phyloP scores from a whole-genome alignment of 2,797 vertebrate genomes.

The Microhierax caerulescens region DNA sequence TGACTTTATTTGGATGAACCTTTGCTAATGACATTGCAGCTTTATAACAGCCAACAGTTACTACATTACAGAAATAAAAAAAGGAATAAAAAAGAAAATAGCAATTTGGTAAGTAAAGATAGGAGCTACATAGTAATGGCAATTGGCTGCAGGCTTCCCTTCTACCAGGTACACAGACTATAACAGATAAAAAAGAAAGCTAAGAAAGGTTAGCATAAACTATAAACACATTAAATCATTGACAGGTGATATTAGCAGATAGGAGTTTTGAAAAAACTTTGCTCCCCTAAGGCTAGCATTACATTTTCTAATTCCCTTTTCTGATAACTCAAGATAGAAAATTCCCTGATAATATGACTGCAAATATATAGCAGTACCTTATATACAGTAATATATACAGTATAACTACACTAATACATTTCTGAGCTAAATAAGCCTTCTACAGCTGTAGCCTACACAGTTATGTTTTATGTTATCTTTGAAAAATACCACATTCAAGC shows the following conservation, averaged over 20 bases:
- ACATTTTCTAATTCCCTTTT: slow-evolving; percentile 28
- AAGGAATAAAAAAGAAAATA: slow-evolving; percentile 12
- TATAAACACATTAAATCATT: slow-evolving; percentile 49
- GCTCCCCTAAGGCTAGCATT: slow-evolving; percentile 33
- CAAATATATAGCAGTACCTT: neutral
- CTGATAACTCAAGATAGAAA: slow-evolving; percentile 38
- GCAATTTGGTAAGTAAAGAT: neutral
- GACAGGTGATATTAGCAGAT: slow-evolving; percentile 55
- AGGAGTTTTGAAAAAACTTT: slow-evolving; percentile 4
- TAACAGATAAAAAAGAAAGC: slow-evolving; percentile 15
- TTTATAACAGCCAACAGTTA: slow-evolving; percentile 1
- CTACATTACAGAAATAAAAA: neutral
- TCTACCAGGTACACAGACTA: neutral
- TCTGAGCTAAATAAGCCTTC: slow-evolving; percentile 3
- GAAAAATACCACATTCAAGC: neutral
- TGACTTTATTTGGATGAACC: neutral
- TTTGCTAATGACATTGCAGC: slow-evolving; percentile 5
- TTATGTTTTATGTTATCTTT: neutral
- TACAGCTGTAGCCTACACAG: neutral
- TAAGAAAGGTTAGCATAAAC: slow-evolving; percentile 44
- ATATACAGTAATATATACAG: neutral
- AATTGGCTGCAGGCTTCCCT: slow-evolving; percentile 21
- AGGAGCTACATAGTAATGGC: neutral
- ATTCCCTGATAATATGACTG: neutral
- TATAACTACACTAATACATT: neutral